These are phyloP conservation scores for Panagrolaimus sp. DNA, from an alignment of 1,140 invertebrate species.

Conservation along the genomic window DNA sequence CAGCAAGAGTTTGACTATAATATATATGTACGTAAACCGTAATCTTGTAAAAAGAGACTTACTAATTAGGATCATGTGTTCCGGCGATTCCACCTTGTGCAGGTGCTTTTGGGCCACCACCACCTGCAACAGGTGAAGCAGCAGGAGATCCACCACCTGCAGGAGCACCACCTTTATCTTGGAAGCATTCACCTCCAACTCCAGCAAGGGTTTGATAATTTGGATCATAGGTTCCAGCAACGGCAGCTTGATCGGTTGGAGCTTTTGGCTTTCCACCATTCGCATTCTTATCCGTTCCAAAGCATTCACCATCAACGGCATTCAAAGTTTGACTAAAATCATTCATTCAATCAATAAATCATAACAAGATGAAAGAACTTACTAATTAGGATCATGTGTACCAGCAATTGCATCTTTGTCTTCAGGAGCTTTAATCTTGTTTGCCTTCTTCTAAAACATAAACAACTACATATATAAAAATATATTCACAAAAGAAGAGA, in stretches of 20 bases:
- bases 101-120: not conserved
- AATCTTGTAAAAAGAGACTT: too few species aligned
- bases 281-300: not conserved
- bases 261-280: conserved; percentile 3
- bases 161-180: not conserved
- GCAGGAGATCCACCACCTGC: not conserved
- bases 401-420: conserved; percentile 1
- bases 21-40: too few species aligned
- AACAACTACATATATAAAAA: too few species aligned
- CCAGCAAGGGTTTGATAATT: conserved; percentile 22
- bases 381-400: conserved; percentile 12
- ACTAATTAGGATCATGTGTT: conserved; percentile 16
- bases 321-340: not conserved
- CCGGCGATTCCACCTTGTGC: conserved; percentile 13
- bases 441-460: not conserved
- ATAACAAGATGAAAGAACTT: too few species aligned
- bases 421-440: not conserved
- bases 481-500: too few species aligned
- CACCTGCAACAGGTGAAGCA: not conserved
- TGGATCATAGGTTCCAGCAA: conserved; percentile 23
- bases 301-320: conserved; percentile 2
- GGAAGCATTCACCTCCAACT: conserved; percentile 9
- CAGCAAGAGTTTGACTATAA: too few species aligned
- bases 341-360: too few species aligned
- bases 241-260: conserved; percentile 5